Base-by-base conservation (phyloP, 2,113 vertebrate species). In the Pelecanus crispus region DNA sequence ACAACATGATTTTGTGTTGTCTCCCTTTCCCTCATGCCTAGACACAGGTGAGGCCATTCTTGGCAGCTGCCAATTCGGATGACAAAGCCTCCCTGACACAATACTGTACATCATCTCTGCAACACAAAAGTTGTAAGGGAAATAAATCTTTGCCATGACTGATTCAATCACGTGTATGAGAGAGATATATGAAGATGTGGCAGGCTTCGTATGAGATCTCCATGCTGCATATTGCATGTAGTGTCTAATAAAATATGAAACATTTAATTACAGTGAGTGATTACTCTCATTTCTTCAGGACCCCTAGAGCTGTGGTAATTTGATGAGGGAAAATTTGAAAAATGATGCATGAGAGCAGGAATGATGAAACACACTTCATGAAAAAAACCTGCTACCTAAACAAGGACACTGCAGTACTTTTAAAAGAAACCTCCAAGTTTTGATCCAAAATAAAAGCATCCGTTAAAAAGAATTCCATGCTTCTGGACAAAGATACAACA, bases 201-300 rank as follows among this genome's bases (percentile, higher is more conserved):
- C 52, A 79, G 29, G 49, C 32, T 82, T 85, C 8, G 0, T 56
- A 44, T 63, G 65, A 84, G 34, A 50, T 61, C 56, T 80, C 68
- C 28, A 40, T 15, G 32, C 68, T 84, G 67, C 78, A 50, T 59
- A 67, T 31, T 78, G 59, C 24, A 55, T 67, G 34, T 22, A 38
- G 36, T 59, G 31, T 56, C 68, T 88, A 92, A 92, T 90, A 95
- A 94, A 95, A 96, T 90, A 95, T 84, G 79, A 94, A 97, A 86
- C 47, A 95, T 81, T 94, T 96, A 90, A 96, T 96, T 95, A 80
- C 45, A 80, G n/a, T 82, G 81, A 94, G 45, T 77, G 65, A 95
- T 96, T 91, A 55, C 25, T 36, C 56, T 91, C 4, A 70, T 87
- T 92, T 96, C 67, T 93, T 82, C 71, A 59, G 66, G 55, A 91